Conservation (phyloP, 2,113 vertebrate genomes). For the Brevimyrus niger region DNA sequence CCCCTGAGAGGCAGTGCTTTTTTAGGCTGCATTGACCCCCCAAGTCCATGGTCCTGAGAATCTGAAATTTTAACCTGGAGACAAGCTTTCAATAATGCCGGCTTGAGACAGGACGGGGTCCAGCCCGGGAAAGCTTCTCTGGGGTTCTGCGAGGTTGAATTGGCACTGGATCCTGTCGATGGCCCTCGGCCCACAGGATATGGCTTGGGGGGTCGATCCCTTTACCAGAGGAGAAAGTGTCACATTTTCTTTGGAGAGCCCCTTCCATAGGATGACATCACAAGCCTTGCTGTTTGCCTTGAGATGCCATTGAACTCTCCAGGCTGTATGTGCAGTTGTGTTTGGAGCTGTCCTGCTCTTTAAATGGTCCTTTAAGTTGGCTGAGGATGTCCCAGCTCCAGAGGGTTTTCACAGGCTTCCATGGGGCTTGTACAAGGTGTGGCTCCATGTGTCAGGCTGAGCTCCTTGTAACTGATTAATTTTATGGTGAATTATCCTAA, state of each 20-base stretch:
- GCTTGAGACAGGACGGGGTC: neutral
- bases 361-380: neutral
- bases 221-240: neutral
- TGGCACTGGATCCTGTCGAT: neutral
- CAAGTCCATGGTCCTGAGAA: neutral
- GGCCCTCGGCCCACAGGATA: neutral
- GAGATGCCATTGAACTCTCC: neutral
- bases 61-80: slow-evolving; percentile 12
- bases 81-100: neutral
- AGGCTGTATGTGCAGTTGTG: neutral
- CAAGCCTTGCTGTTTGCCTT: neutral
- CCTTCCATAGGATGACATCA: neutral
- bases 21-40: neutral
- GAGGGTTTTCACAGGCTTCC: neutral
- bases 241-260: neutral
- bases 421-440: neutral
- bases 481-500: neutral
- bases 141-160: neutral
- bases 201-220: neutral
- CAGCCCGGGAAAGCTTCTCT: neutral
- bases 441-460: neutral
- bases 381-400: neutral
- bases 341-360: neutral
- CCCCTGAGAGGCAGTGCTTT: neutral
- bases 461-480: neutral